These are phyloP conservation scores for Oreochromis aureus DNA, from an alignment of 2,113 vertebrate species.

Conservation along the genomic window DNA sequence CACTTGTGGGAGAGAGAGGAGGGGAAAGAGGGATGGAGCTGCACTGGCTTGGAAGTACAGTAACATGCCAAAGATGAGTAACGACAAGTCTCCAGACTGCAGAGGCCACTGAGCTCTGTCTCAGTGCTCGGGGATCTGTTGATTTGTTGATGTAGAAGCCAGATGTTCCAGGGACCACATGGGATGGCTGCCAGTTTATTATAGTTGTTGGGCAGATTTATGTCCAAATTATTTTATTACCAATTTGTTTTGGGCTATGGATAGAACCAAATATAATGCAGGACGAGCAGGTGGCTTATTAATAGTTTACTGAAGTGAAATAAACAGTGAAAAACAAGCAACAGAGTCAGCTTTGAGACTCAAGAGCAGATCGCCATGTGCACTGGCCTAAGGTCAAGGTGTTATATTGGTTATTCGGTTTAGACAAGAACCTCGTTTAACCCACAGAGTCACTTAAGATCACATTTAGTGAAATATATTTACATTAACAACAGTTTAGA, in stretches of 20 bases:
- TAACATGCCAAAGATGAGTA: not conserved
- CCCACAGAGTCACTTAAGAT: not conserved
- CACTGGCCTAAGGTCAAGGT: not conserved
- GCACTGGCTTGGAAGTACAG: not conserved
- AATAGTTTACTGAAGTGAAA: not conserved
- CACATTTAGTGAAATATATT: not conserved
- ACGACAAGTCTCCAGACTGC: not conserved
- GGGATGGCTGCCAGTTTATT: constrained; percentile 4
- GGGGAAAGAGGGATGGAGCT: not conserved
- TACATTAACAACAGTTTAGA: not conserved
- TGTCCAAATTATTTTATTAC: not conserved
- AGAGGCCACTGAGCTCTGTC: constrained; percentile 2
- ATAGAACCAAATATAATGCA: not conserved
- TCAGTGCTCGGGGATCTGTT: not conserved
- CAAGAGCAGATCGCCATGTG: not conserved
- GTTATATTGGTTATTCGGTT: not conserved
- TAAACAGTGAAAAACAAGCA: not conserved
- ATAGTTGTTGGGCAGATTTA: not conserved
- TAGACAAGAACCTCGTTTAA: not conserved
- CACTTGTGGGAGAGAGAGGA: not conserved
- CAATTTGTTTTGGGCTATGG: not conserved
- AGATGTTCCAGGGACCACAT: constrained; percentile 23
- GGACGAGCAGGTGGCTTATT: not conserved
- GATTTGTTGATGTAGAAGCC: constrained; percentile 9
- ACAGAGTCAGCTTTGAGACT: not conserved